Evolutionary conservation across 64 coral and sea anemone genomes (phyloP).

Genomic region (Porites australiensis): DNA sequence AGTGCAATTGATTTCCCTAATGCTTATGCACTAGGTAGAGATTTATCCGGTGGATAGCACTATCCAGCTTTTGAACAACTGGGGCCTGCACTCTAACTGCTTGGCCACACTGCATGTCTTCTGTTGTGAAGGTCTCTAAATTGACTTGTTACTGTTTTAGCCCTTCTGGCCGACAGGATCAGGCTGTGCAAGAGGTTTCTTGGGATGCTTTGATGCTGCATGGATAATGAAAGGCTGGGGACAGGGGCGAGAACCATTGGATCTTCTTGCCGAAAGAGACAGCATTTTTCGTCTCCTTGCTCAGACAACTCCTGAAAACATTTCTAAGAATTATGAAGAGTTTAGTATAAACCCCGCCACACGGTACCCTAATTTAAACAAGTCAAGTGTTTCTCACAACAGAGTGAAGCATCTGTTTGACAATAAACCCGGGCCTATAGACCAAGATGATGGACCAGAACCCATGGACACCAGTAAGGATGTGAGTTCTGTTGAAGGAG

Average conservation of each 20-base stretch:
- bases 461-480: slow-evolving; percentile 79
- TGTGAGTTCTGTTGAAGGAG: slow-evolving; percentile 2
- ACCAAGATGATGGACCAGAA: slow-evolving; percentile 65
- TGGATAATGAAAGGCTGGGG: slow-evolving; percentile 97
- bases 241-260: slow-evolving; percentile 78
- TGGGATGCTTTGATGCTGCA: slow-evolving; percentile 96
- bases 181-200: slow-evolving; percentile 94
- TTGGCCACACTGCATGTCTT: no score
- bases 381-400: slow-evolving; percentile 60
- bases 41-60: no score
- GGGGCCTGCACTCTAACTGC: no score
- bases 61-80: no score
- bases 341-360: slow-evolving; percentile 87
- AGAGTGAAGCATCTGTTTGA: slow-evolving; percentile 88
- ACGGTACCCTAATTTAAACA: slow-evolving; percentile 83
- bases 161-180: slow-evolving; percentile 99
- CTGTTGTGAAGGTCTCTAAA: neutral
- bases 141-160: slow-evolving; percentile 30
- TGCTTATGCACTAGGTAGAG: no score
- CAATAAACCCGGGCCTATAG: slow-evolving; percentile 55
- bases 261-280: slow-evolving; percentile 91
- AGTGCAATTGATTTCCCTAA: no score
- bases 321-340: slow-evolving; percentile 81
- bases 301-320: slow-evolving; percentile 94
- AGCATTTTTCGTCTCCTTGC: slow-evolving; percentile 82